Evolutionary conservation across 2,797 vertebrate species (phyloP).

Genomic region (Arnoldichthys spilopterus): DNA sequence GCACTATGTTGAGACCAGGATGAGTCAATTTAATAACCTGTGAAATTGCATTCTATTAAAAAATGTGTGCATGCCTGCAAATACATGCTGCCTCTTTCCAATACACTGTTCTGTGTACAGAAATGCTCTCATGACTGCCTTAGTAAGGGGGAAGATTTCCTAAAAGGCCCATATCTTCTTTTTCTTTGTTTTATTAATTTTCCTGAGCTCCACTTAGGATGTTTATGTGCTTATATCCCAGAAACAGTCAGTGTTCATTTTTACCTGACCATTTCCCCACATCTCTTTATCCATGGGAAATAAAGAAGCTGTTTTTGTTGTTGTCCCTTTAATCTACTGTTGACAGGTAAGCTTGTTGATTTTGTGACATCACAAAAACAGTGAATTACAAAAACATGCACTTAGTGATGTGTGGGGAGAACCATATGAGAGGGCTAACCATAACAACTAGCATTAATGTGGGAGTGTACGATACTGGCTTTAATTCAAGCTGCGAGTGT

Average conservation of each 20-base stretch:
- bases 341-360: too few species aligned
- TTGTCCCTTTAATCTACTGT: not conserved
- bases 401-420: not conserved
- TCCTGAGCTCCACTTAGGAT: not conserved
- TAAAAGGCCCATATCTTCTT: too few species aligned
- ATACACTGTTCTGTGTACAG: too few species aligned
- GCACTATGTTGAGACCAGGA: conserved; percentile 61
- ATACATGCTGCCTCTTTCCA: too few species aligned
- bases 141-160: too few species aligned
- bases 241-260: not conserved
- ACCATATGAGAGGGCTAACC: conserved; percentile 27
- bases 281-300: not conserved
- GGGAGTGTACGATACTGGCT: conserved; percentile 37
- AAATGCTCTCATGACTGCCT: too few species aligned
- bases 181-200: too few species aligned
- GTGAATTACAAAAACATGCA: too few species aligned
- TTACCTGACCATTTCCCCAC: not conserved
- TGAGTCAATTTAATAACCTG: conserved; percentile 70
- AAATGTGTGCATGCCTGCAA: conserved; percentile 11
- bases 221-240: not conserved
- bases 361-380: too few species aligned
- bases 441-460: conserved; percentile 35
- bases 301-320: not conserved
- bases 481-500: conserved; percentile 23
- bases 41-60: conserved; percentile 67